Conservation (phyloP, 2,888 invertebrate species). For the Phasia obesa region DNA sequence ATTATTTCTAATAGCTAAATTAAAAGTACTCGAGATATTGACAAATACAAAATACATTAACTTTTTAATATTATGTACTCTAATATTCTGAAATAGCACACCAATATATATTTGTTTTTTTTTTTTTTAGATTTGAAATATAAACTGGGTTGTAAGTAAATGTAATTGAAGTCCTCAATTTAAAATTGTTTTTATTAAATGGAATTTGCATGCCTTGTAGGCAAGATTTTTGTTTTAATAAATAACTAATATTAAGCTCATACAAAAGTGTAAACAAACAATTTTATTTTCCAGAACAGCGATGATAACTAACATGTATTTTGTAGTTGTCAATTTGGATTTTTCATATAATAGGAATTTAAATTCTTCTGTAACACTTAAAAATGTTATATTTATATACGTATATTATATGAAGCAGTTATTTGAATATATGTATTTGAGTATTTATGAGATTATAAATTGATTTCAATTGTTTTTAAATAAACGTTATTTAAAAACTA, state of each 20-base stretch:
- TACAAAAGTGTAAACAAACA: background rate
- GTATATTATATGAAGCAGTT: slow-evolving; percentile 14
- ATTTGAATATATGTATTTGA: slow-evolving; percentile 45
- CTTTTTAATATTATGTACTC: slow-evolving; percentile 2
- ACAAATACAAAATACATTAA: slow-evolving; percentile 56
- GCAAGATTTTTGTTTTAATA: no score
- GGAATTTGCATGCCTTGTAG: no score
- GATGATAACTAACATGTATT: background rate
- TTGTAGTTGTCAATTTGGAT: slow-evolving; percentile 9
- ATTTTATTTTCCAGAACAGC: slow-evolving; percentile 16
- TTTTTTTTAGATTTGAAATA: background rate
- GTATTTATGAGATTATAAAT: slow-evolving; percentile 61
- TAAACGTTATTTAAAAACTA: background rate
- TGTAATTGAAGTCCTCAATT: no score
- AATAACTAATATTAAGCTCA: no score
- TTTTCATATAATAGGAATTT: slow-evolving; percentile 33
- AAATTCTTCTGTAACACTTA: slow-evolving; percentile 35
- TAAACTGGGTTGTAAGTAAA: background rate
- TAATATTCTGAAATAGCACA: background rate
- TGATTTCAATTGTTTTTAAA: slow-evolving; percentile 1
- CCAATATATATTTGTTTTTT: background rate
- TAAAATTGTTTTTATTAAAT: no score
- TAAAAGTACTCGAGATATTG: slow-evolving; percentile 43
- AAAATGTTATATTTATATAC: slow-evolving; percentile 10
- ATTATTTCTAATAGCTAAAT: slow-evolving; percentile 40